Conservation (phyloP, 1,140 invertebrate species). For the Dermatophagoides farinae region DNA sequence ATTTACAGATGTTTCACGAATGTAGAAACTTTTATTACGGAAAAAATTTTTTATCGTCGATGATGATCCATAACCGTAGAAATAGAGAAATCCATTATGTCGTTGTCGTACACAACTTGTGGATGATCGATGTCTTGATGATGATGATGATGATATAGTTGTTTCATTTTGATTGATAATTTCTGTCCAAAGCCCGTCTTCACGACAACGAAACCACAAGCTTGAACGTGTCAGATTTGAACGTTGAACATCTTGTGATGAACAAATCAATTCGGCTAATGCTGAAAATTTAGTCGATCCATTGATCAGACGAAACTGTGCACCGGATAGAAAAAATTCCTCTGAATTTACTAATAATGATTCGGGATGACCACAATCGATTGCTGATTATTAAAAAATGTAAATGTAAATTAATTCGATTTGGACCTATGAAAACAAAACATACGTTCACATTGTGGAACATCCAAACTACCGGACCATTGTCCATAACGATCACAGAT, state of each 20-base stretch:
- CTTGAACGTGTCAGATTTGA: not conserved
- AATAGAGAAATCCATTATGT: conserved; percentile 11
- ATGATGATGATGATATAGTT: not conserved
- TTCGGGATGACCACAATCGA: conserved; percentile 17
- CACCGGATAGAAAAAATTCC: conserved; percentile 1
- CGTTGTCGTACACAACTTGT: conserved; percentile 11
- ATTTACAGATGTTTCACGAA: not conserved
- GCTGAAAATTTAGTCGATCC: conserved; percentile 14
- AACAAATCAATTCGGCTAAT: conserved; percentile 12
- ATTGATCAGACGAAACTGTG: conserved; percentile 15
- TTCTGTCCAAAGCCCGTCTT: conserved; percentile 17
- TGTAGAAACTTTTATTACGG: not conserved
- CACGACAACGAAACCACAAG: conserved; percentile 12
- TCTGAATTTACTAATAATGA: not conserved
- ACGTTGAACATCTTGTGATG: not conserved
- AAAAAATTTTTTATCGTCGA: not conserved
- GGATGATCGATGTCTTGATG: not conserved
- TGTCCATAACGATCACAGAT: conserved; percentile 4
- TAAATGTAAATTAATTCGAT: not conserved
- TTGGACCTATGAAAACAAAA: not conserved
- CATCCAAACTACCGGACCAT: conserved; percentile 5
- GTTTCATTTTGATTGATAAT: not conserved
- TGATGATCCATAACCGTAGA: not conserved
- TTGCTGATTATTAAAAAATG: conserved; percentile 10
- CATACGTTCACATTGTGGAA: conserved; percentile 16